A percentile compares a stretch with the other conserved stretches of the same genome.
phyloP scores from a whole-genome alignment of 2,888 invertebrate species.

The Leptopilina drosophilae region DNA sequence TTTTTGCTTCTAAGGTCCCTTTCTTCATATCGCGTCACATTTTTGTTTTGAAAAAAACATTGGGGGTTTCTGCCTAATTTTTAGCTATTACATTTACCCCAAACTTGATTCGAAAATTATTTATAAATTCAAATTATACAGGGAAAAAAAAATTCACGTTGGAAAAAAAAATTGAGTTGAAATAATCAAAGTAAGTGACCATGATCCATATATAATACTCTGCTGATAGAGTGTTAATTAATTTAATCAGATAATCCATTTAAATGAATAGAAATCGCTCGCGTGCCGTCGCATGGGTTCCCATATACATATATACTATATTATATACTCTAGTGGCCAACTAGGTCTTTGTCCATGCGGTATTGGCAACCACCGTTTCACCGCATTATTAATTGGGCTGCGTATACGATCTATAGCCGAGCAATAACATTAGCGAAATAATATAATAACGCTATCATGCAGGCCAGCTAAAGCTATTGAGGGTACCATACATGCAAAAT shows the following conservation, averaged over 20 bases:
- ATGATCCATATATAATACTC: no score
- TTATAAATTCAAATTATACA: no score
- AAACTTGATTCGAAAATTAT: no score
- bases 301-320: constrained; percentile 3
- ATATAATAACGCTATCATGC: constrained; percentile 58
- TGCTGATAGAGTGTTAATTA: constrained; percentile 55
- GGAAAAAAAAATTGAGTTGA: no score
- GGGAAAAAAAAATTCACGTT: no score
- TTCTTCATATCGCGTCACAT: no score
- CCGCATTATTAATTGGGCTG: constrained; percentile 62
- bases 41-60: no score
- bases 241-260: constrained; percentile 63
- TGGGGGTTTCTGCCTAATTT: no score
- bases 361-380: constrained; percentile 49
- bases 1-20: no score
- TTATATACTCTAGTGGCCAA: constrained; percentile 25
- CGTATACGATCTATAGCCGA: constrained; percentile 40
- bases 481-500: constrained; percentile 20
- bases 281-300: constrained; percentile 52
- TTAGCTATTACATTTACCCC: no score
- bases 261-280: constrained; percentile 46
- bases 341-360: constrained; percentile 30
- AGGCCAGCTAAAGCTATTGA: constrained; percentile 31
- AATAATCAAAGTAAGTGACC: no score
- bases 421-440: constrained; percentile 70